phyloP scores from a whole-genome alignment of 2,888 invertebrate genomes.

The Mythimna vitellina region DNA sequence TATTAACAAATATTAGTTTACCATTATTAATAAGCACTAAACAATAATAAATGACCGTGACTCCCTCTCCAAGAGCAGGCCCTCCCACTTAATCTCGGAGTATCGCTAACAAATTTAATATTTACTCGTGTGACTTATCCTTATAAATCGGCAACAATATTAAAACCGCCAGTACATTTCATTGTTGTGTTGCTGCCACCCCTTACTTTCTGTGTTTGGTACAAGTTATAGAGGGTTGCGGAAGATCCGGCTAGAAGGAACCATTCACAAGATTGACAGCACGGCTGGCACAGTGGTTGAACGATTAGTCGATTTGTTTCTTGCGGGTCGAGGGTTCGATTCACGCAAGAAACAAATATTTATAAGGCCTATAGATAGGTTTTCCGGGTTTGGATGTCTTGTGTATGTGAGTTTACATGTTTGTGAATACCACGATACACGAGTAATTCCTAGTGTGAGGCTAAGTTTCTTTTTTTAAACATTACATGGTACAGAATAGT shows the following conservation, averaged over 20 bases:
- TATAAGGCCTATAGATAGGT: too few species aligned
- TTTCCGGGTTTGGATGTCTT: too few species aligned
- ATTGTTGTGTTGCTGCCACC: conserved; percentile 83
- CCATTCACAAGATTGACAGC: background rate
- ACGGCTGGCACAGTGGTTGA: too few species aligned
- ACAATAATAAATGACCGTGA: conserved; percentile 54
- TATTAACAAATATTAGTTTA: conserved; percentile 26
- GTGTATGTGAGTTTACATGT: too few species aligned
- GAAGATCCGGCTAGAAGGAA: background rate
- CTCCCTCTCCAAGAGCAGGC: conserved; percentile 59
- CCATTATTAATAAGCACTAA: conserved; percentile 34
- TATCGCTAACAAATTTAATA: conserved; percentile 90
- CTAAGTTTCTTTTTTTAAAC: too few species aligned
- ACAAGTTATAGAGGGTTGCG: conserved; percentile 61
- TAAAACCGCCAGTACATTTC: conserved; percentile 89
- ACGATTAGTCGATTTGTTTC: too few species aligned
- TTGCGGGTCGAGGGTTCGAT: too few species aligned
- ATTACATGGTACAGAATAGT: too few species aligned
- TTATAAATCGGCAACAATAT: conserved; percentile 90
- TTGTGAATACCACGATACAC: too few species aligned
- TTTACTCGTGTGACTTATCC: conserved; percentile 89
- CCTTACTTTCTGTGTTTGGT: conserved; percentile 72
- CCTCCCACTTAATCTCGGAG: conserved; percentile 88
- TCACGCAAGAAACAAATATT: too few species aligned
- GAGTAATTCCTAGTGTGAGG: too few species aligned